Evolutionary conservation across 92 coral and sea anemone species (phyloP).

Genomic region (Muricea muricata): DNA sequence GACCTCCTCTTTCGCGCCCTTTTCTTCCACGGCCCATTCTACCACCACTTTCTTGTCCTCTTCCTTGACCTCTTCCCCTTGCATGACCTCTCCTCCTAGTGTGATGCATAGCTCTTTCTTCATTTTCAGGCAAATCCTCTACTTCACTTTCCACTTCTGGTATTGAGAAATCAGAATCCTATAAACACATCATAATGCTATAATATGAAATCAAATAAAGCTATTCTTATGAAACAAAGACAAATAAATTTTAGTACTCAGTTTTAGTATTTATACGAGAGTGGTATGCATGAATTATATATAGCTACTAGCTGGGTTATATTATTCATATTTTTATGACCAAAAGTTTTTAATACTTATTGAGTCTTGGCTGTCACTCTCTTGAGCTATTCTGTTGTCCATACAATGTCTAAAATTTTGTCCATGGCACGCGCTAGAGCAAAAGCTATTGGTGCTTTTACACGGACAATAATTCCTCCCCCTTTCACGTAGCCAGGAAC

Average conservation of each 20-base stretch:
- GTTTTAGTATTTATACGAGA: no score
- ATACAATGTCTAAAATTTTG: not conserved
- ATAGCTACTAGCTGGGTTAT: no score
- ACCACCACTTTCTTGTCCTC: slow-evolving; percentile 12
- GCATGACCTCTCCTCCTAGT: slow-evolving; percentile 31
- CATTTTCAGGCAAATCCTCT: not conserved
- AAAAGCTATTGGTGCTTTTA: slow-evolving; percentile 26
- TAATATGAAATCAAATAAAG: not conserved
- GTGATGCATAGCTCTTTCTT: not conserved
- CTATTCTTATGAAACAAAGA: not conserved
- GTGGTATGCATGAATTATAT: not conserved
- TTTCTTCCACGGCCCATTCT: slow-evolving; percentile 36
- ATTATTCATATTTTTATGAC: not conserved
- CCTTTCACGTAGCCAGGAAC: slow-evolving; percentile 28
- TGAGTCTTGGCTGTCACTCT: slow-evolving; percentile 15
- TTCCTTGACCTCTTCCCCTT: slow-evolving; percentile 30
- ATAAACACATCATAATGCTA: not conserved
- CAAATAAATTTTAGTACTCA: not conserved
- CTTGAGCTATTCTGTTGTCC: slow-evolving; percentile 11
- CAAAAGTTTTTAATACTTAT: not conserved
- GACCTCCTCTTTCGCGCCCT: slow-evolving; percentile 17
- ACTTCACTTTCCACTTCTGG: not conserved
- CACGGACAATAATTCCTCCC: slow-evolving; percentile 49
- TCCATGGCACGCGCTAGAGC: slow-evolving; percentile 8
- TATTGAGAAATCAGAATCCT: slow-evolving; percentile 11